Percentiles rank a stretch among this genome's conserved stretches.
Conservation (phyloP, 2,888 invertebrate genomes). For the Melitaea athalia region DNA sequence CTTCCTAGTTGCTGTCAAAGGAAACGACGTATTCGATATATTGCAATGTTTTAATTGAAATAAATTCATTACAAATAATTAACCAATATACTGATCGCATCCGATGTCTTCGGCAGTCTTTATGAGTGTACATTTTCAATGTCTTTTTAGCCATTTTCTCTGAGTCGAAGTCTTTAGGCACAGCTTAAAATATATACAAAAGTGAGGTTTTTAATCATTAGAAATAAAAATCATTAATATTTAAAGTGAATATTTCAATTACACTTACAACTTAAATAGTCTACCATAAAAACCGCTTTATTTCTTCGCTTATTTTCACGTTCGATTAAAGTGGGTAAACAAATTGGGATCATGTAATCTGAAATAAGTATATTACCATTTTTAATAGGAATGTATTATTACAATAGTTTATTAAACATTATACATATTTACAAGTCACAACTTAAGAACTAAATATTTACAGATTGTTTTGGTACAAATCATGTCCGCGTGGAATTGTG, state of each 20-base stretch:
- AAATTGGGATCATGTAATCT: conserved; percentile 70
- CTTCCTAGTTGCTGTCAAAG: conserved; percentile 56
- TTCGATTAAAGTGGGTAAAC: conserved; percentile 61
- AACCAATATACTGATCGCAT: conserved; percentile 53
- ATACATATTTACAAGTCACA: too few relatives aligned
- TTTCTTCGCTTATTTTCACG: conserved; percentile 54
- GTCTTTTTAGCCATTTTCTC: conserved; percentile 71
- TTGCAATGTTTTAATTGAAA: too few relatives aligned
- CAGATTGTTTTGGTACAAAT: too few relatives aligned
- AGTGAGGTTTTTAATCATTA: conserved; percentile 2
- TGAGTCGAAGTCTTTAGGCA: conserved; percentile 65
- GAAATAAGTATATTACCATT: conserved; percentile 41
- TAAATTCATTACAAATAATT: neutral
- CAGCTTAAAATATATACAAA: conserved; percentile 49
- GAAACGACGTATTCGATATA: neutral
- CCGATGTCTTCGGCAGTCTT: conserved; percentile 63
- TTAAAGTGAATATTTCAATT: neutral
- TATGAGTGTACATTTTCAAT: conserved; percentile 62
- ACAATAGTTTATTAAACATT: too few relatives aligned
- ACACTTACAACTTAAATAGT: conserved; percentile 68
- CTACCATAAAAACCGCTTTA: conserved; percentile 62
- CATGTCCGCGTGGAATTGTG: too few relatives aligned
- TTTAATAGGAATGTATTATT: too few relatives aligned
- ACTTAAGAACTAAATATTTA: too few relatives aligned
- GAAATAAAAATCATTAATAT: neutral